phyloP scores from a whole-genome alignment of 2,888 invertebrate genomes.

The Hirtodrosophila duncani region DNA sequence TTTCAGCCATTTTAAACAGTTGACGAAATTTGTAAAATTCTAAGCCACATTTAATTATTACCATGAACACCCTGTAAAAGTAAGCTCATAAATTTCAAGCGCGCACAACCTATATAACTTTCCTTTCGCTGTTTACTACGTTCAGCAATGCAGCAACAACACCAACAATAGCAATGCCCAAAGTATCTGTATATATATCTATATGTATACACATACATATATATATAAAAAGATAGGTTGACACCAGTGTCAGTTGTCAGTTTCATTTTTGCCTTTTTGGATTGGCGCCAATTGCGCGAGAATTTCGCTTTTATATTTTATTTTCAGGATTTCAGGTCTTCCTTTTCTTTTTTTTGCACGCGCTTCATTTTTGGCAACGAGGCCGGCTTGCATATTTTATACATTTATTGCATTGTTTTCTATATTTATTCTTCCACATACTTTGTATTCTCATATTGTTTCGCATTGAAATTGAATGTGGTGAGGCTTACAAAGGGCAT shows the following conservation, averaged over 20 bases:
- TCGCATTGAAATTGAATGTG: too few relatives aligned
- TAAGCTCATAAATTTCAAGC: constrained; percentile 32
- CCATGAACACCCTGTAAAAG: constrained; percentile 30
- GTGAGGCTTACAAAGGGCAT: too few relatives aligned
- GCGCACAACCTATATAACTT: constrained; percentile 33
- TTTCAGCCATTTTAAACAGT: too few relatives aligned
- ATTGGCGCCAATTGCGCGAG: constrained; percentile 42
- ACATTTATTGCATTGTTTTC: constrained; percentile 12
- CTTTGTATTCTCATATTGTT: too few relatives aligned
- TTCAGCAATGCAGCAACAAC: constrained; percentile 32
- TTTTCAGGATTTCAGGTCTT: constrained; percentile 8
- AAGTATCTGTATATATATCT: too few relatives aligned
- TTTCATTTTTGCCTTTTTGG: constrained; percentile 40
- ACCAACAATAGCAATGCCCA: constrained; percentile 2
- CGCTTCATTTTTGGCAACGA: constrained; percentile 13
- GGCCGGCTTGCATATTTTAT: constrained; percentile 30
- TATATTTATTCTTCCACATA: too few relatives aligned
- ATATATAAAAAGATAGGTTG: constrained; percentile 32
- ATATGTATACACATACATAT: constrained; percentile 4
- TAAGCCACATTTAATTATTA: too few relatives aligned
- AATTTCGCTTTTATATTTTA: constrained; percentile 20
- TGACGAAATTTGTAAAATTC: too few relatives aligned
- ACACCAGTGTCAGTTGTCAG: constrained; percentile 50
- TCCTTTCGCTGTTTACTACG: constrained; percentile 24
- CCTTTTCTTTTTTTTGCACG: constrained; percentile 23